Conservation (phyloP, 2,888 invertebrate species). For the Limnephilus marmoratus region DNA sequence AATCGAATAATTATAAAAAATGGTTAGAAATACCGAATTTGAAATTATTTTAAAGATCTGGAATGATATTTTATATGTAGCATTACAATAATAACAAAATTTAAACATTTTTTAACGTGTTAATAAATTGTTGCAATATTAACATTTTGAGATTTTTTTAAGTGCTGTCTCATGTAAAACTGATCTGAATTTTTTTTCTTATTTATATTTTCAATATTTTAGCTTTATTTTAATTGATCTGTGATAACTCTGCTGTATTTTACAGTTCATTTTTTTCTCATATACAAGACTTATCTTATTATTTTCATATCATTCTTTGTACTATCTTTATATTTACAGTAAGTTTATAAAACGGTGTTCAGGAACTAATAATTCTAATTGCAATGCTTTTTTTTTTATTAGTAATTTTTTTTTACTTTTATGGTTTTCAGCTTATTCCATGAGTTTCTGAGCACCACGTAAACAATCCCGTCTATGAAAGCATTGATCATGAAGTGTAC, state of each 20-base stretch:
- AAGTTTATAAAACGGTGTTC: not conserved
- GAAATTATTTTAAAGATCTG: not conserved
- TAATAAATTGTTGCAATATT: not conserved
- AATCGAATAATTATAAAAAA: not conserved
- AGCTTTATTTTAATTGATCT: conserved; percentile 39
- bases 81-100: not conserved
- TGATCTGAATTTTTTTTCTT: not conserved
- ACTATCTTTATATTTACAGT: not conserved
- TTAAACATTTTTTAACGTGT: too few relatives aligned
- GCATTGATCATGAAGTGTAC: conserved; percentile 2
- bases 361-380: not conserved
- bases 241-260: conserved; percentile 27
- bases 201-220: not conserved
- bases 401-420: not conserved
- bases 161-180: not conserved
- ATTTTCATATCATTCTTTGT: not conserved
- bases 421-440: not conserved
- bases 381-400: not conserved
- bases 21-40: not conserved
- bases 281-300: not conserved
- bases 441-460: not conserved
- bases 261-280: conserved; percentile 9
- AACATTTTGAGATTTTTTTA: not conserved
- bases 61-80: not conserved
- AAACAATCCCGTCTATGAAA: not conserved